Evolutionary conservation across 2,888 invertebrate species (phyloP).

Genomic region (Dioctria rufipes): DNA sequence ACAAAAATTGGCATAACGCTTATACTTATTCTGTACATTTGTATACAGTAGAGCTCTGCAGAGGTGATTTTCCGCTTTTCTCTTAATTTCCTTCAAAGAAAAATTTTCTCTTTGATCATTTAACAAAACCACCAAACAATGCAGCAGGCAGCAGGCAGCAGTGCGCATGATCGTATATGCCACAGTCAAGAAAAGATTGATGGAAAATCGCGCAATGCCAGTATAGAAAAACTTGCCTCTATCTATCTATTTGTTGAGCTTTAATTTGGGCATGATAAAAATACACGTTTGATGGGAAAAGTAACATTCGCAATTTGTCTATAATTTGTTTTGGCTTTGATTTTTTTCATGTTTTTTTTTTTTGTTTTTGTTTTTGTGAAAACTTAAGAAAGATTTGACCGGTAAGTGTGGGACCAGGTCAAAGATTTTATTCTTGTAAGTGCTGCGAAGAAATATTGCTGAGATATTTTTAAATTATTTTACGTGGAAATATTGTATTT

Average conservation of each 20-base stretch:
- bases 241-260: not conserved
- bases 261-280: slow-evolving; percentile 20
- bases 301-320: slow-evolving; percentile 14
- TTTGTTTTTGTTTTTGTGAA: not conserved
- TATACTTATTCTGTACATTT: too few species aligned
- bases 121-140: not conserved
- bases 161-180: slow-evolving; percentile 7
- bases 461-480: slow-evolving; percentile 16
- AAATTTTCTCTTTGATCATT: slow-evolving; percentile 17
- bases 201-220: slow-evolving; percentile 27
- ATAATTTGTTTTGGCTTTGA: slow-evolving; percentile 6
- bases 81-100: slow-evolving; percentile 39
- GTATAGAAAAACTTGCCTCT: slow-evolving; percentile 2
- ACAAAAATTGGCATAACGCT: not conserved
- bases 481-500: slow-evolving; percentile 18
- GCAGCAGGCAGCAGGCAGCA: not conserved
- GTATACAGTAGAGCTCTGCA: not conserved
- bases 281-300: slow-evolving; percentile 17
- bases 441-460: not conserved
- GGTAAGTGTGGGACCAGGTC: not conserved
- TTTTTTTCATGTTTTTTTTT: slow-evolving; percentile 17
- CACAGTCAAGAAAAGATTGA: not conserved
- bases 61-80: slow-evolving; percentile 17
- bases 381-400: not conserved
- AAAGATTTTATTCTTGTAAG: not conserved